phyloP scores from a whole-genome alignment of 2,113 vertebrate genomes.

The Emydura subglobosa region DNA sequence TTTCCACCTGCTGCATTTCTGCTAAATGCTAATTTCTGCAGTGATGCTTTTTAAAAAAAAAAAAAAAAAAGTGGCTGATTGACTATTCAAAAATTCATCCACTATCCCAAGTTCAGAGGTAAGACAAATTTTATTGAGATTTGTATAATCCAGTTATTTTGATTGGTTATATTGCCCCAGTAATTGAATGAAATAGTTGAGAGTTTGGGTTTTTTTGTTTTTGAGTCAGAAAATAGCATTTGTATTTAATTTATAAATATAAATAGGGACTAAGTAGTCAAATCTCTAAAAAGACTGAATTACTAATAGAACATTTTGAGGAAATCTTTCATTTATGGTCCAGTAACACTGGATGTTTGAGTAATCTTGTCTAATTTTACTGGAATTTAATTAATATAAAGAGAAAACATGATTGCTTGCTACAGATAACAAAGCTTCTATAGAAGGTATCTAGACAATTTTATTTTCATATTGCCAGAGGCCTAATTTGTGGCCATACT shows the following conservation, averaged over 20 bases:
- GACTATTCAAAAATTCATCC: neutral
- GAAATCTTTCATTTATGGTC: too few relatives aligned
- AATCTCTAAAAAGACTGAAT: too few relatives aligned
- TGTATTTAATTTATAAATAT: neutral
- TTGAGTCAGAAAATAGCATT: neutral
- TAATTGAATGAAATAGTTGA: neutral
- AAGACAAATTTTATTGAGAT: neutral
- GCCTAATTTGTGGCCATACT: neutral
- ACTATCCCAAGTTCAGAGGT: too few relatives aligned
- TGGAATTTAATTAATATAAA: too few relatives aligned
- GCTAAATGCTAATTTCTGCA: neutral
- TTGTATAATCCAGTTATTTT: neutral
- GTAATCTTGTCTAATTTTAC: too few relatives aligned
- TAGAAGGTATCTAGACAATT: neutral
- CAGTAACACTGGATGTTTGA: too few relatives aligned
- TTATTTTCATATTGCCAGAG: neutral
- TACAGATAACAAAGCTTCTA: too few relatives aligned
- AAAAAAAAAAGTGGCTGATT: neutral
- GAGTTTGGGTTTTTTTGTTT: neutral
- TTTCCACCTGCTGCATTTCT: neutral
- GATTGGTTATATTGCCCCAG: neutral
- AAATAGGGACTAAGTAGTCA: too few relatives aligned
- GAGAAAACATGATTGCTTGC: too few relatives aligned
- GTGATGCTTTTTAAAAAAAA: neutral
- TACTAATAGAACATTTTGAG: too few relatives aligned